phyloP scores from a whole-genome alignment of 2,888 invertebrate genomes.

The Bruchidius siliquastri region DNA sequence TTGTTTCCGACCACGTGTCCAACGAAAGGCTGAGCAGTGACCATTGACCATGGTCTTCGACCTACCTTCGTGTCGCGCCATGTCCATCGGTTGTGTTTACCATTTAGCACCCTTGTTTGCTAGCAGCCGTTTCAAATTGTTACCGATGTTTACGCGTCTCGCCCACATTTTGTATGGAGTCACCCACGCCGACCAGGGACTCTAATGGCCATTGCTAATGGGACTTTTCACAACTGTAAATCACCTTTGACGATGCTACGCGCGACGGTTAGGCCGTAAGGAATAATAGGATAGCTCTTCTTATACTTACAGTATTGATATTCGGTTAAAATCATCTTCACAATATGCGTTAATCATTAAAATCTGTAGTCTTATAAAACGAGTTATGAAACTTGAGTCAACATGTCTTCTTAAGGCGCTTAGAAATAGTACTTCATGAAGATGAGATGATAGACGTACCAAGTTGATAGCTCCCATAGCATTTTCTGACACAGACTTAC shows the following conservation, averaged over 20 bases:
- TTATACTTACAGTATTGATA: too few species aligned
- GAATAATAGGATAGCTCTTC: too few species aligned
- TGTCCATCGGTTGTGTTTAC: not conserved
- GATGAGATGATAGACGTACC: too few species aligned
- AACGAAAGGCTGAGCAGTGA: not conserved
- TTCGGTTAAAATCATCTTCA: too few species aligned
- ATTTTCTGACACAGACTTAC: too few species aligned
- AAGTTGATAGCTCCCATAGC: too few species aligned
- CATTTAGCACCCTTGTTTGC: slow-evolving; percentile 48
- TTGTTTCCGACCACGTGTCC: not conserved
- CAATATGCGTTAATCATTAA: too few species aligned
- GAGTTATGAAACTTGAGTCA: too few species aligned
- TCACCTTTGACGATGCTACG: not conserved
- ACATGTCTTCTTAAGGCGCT: too few species aligned
- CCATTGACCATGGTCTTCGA: not conserved
- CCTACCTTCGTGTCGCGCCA: not conserved
- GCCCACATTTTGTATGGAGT: not conserved
- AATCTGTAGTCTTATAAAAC: too few species aligned
- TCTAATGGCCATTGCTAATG: not conserved
- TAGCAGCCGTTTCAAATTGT: slow-evolving; percentile 28
- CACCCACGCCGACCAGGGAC: not conserved
- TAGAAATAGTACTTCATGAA: too few species aligned
- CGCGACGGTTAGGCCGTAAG: not conserved
- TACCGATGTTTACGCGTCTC: slow-evolving; percentile 2
- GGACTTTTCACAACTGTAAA: not conserved